Evolutionary conservation across 1,140 invertebrate species (phyloP).

Genomic region (Sarcophaga peregrina): DNA sequence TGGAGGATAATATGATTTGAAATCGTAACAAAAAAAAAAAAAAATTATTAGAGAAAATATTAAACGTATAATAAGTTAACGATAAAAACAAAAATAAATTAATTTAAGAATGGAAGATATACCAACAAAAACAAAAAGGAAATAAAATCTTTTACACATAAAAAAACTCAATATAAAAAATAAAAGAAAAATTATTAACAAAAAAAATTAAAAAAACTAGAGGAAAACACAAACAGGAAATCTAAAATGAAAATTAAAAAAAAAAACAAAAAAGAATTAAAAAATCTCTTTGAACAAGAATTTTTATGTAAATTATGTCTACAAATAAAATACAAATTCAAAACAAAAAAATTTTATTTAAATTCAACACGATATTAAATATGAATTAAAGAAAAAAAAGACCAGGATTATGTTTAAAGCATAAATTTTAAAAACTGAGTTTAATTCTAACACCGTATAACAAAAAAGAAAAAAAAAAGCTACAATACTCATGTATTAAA

Average conservation of each 20-base stretch:
- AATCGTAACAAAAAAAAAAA: slow-evolving; percentile 47
- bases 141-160: slow-evolving; percentile 42
- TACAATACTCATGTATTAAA: too few species aligned
- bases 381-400: background rate
- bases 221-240: slow-evolving; percentile 38
- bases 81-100: slow-evolving; percentile 38
- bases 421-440: background rate
- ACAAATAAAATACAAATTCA: slow-evolving; percentile 13
- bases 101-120: slow-evolving; percentile 41
- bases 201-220: too few species aligned
- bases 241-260: slow-evolving; percentile 25
- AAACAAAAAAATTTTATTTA: background rate
- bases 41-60: slow-evolving; percentile 43
- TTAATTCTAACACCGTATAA: background rate
- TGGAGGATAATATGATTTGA: background rate
- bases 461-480: slow-evolving; percentile 7
- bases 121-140: slow-evolving; percentile 22
- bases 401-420: too few species aligned
- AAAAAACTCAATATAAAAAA: slow-evolving; percentile 49
- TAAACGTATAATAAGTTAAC: slow-evolving; percentile 39
- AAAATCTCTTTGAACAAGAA: slow-evolving; percentile 18
- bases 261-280: too few species aligned
- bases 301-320: slow-evolving; percentile 22
- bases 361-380: slow-evolving; percentile 1
- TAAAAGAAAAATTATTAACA: slow-evolving; percentile 35